These are phyloP conservation scores for Acomys russatus DNA, from an alignment of 2,797 vertebrate genomes.

Conservation along the genomic window DNA sequence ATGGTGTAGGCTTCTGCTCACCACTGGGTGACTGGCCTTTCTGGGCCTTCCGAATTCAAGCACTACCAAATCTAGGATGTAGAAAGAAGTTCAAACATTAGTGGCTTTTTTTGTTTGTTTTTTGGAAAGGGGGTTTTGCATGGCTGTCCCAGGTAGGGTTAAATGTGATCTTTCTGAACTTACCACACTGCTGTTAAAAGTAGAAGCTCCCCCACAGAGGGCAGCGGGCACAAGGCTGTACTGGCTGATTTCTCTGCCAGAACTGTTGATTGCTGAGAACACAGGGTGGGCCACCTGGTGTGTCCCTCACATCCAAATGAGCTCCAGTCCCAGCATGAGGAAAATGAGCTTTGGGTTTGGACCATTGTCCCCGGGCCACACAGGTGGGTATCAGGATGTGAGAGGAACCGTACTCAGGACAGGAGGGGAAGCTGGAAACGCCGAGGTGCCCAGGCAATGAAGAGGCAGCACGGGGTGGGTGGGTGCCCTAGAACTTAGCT, in stretches of 20 bases:
- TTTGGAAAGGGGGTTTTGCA: accelerated
- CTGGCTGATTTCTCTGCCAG: not conserved
- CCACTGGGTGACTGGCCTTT: not conserved
- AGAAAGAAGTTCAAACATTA: no score
- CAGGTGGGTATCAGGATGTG: not conserved
- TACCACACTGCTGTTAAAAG: not conserved
- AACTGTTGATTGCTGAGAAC: not conserved
- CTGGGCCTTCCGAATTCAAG: not conserved
- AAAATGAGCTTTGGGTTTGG: not conserved
- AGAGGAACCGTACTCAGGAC: accelerated
- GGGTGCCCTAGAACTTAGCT: not conserved
- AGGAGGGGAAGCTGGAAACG: not conserved
- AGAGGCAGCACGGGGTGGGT: not conserved
- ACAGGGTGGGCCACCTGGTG: no score
- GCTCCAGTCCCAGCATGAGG: not conserved
- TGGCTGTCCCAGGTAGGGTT: not conserved
- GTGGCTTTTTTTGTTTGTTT: not conserved
- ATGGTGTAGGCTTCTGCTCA: accelerated
- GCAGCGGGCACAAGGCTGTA: accelerated
- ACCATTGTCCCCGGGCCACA: not conserved
- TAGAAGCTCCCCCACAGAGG: not conserved
- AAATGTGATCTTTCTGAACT: not conserved
- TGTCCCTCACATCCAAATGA: not conserved
- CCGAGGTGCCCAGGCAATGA: accelerated
- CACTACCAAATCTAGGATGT: not conserved